These are phyloP conservation scores for Otolemur crassicaudatus DNA, from an alignment of 2,797 vertebrate species.

Conservation along the genomic window DNA sequence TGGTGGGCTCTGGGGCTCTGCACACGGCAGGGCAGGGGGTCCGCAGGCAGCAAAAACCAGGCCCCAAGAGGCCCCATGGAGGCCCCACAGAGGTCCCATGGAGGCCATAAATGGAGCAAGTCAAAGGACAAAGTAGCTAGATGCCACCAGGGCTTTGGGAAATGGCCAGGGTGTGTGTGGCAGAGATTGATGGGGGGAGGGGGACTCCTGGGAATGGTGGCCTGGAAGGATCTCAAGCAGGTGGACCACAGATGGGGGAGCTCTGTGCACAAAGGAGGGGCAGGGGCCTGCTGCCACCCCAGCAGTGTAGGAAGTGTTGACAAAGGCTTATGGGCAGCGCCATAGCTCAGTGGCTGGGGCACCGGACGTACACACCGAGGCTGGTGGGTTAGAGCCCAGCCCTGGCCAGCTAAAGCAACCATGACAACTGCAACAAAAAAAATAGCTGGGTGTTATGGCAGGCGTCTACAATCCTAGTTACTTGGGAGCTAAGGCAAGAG, in stretches of 20 bases:
- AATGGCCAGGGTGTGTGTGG: fast-evolving
- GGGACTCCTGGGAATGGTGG: no score
- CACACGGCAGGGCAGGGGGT: fast-evolving
- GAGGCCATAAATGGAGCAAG: fast-evolving
- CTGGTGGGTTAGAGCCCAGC: no score
- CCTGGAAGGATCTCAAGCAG: neutral
- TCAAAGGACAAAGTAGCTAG: fast-evolving
- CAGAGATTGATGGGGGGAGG: neutral
- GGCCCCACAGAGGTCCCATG: no score
- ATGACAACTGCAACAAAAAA: no score
- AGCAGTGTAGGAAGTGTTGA: fast-evolving
- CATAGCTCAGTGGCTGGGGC: no score
- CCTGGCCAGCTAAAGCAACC: no score
- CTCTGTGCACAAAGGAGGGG: fast-evolving
- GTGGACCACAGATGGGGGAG: fast-evolving
- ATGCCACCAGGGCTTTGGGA: neutral
- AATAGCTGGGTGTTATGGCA: no score
- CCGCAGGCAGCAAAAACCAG: fast-evolving
- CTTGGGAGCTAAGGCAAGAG: no score
- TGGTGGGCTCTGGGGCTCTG: neutral
- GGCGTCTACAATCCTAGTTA: no score
- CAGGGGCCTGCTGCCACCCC: fast-evolving
- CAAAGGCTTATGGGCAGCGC: fast-evolving
- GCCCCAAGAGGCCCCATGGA: neutral
- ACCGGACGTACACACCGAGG: no score